These are phyloP conservation scores for Ectemnius continuus DNA, from an alignment of 2,888 invertebrate species.

Conservation along the genomic window DNA sequence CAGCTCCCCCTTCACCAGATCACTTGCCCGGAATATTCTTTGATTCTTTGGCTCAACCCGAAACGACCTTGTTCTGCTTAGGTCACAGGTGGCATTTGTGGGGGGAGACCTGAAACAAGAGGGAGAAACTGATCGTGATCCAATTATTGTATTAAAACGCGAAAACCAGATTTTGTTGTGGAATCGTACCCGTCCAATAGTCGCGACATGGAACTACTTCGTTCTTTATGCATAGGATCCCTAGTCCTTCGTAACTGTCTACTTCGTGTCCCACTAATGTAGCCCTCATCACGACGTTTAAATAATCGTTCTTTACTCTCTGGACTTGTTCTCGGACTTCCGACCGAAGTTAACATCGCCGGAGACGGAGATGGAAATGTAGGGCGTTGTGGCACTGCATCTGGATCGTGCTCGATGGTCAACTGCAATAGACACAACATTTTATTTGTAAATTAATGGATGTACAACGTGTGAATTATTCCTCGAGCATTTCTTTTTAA, in stretches of 20 bases:
- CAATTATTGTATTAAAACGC: not conserved
- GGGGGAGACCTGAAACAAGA: slow-evolving; percentile 71
- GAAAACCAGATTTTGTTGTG: slow-evolving; percentile 3
- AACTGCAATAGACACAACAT: slow-evolving; percentile 78
- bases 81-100: slow-evolving; percentile 81
- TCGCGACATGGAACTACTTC: slow-evolving; percentile 92
- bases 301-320: slow-evolving; percentile 79
- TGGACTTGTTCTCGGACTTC: slow-evolving; percentile 73
- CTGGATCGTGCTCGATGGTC: slow-evolving; percentile 94
- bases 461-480: too few species aligned
- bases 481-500: too few species aligned
- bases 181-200: slow-evolving; percentile 85
- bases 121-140: not conserved
- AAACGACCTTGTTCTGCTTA: slow-evolving; percentile 93
- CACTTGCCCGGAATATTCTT: slow-evolving; percentile 94
- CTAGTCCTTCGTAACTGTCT: slow-evolving; percentile 81
- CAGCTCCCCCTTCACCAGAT: slow-evolving; percentile 92
- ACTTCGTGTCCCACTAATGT: slow-evolving; percentile 82
- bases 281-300: slow-evolving; percentile 82
- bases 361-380: slow-evolving; percentile 77
- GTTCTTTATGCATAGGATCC: slow-evolving; percentile 85
- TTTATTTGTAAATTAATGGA: not conserved
- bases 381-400: slow-evolving; percentile 82
- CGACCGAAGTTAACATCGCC: slow-evolving; percentile 77
- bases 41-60: slow-evolving; percentile 85